These are phyloP conservation scores for Rhegmatorhina hoffmannsi DNA, from an alignment of 2,113 vertebrate species.

Conservation along the genomic window DNA sequence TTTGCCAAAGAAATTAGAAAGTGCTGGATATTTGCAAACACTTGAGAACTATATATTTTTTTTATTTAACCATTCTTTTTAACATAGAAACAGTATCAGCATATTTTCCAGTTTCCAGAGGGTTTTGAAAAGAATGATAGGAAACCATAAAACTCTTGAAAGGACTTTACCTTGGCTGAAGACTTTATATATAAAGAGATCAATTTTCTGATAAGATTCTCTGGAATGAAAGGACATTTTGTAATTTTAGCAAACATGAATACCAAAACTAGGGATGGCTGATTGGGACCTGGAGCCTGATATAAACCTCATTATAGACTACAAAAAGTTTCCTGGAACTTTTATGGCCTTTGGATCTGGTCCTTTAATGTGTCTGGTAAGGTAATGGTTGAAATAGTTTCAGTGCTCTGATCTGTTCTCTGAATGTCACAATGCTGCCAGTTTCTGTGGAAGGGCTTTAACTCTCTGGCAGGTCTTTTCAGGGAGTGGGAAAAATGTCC, in stretches of 20 bases:
- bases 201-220: slow-evolving; percentile 82
- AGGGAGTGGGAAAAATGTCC: background rate
- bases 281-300: background rate
- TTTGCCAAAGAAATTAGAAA: slow-evolving; percentile 25
- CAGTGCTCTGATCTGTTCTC: background rate
- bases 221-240: slow-evolving; percentile 66
- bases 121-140: slow-evolving; percentile 60
- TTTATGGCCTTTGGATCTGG: slow-evolving; percentile 22
- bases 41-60: slow-evolving; percentile 36
- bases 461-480: background rate
- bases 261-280: slow-evolving; percentile 50
- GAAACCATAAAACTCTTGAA: slow-evolving; percentile 47
- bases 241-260: slow-evolving; percentile 75
- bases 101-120: slow-evolving; percentile 68
- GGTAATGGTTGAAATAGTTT: slow-evolving; percentile 36
- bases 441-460: background rate
- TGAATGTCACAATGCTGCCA: background rate
- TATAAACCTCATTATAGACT: slow-evolving; percentile 43
- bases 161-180: slow-evolving; percentile 64
- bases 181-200: slow-evolving; percentile 70
- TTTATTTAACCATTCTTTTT: slow-evolving; percentile 43
- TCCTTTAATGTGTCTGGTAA: slow-evolving; percentile 14
- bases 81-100: slow-evolving; percentile 61
- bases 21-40: background rate
- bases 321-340: slow-evolving; percentile 12